Percentiles rank a stretch among this genome's conserved stretches.
phyloP scores from a whole-genome alignment of 2,888 invertebrate species.

The Drosophila trichaetosa region DNA sequence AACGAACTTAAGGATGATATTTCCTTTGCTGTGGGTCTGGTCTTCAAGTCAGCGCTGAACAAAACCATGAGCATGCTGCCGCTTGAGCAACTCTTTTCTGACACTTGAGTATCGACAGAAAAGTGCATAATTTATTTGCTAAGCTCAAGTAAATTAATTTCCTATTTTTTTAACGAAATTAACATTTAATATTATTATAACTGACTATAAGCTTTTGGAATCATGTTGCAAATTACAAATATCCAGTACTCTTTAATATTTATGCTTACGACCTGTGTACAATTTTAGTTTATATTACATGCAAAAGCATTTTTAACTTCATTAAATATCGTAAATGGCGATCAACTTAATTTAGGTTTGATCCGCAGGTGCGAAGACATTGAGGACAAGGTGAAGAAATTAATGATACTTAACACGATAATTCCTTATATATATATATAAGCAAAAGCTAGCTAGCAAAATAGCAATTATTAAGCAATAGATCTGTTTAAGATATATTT shows the following conservation, averaged over 20 bases:
- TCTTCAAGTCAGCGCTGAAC: conserved; percentile 81
- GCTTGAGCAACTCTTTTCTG: conserved; percentile 68
- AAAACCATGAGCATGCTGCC: conserved; percentile 82
- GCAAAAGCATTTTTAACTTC: neutral
- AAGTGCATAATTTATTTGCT: neutral
- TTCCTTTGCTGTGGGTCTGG: conserved; percentile 77
- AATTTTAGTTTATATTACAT: neutral
- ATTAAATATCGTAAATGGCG: neutral
- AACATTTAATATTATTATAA: neutral
- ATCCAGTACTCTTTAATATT: neutral
- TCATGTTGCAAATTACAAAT: neutral
- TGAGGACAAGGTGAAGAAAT: neutral
- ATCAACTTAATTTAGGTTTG: neutral
- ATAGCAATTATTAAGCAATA: neutral
- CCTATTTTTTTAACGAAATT: neutral
- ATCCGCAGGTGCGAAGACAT: neutral
- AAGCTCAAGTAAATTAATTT: conserved; percentile 2
- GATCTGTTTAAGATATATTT: neutral
- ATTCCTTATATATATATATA: neutral
- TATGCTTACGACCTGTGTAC: neutral
- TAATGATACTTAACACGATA: neutral
- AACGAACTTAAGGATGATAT: conserved; percentile 83
- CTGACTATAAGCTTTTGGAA: neutral
- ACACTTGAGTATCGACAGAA: neutral
- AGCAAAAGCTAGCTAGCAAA: neutral